These are phyloP conservation scores for Eupeodes latifasciatus DNA, from an alignment of 2,888 invertebrate species.

Conservation along the genomic window DNA sequence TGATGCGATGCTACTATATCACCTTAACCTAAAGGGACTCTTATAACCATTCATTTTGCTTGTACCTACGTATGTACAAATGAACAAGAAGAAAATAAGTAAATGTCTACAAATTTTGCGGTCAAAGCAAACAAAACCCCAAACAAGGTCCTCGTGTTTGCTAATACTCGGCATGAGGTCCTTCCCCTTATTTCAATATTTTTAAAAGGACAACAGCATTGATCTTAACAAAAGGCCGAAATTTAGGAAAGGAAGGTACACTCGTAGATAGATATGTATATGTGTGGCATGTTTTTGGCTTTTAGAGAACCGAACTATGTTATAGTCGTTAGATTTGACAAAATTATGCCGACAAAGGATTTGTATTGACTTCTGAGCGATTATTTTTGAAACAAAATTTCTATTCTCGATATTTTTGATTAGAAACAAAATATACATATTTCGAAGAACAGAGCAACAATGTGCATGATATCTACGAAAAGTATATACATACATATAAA, in stretches of 20 bases:
- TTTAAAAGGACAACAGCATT: conserved; percentile 50
- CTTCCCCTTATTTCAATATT: conserved; percentile 60
- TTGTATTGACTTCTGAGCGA: conserved; percentile 63
- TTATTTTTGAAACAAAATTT: conserved; percentile 42
- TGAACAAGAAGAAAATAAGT: conserved; percentile 27
- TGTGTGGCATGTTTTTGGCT: conserved; percentile 46
- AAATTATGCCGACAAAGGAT: conserved; percentile 67
- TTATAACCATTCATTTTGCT: conserved; percentile 36
- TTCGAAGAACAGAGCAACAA: conserved; percentile 6
- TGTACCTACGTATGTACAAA: neutral
- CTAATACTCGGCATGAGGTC: conserved; percentile 75
- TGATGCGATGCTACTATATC: conserved; percentile 29
- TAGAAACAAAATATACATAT: neutral
- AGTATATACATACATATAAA: neutral
- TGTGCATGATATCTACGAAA: neutral
- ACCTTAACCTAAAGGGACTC: conserved; percentile 21
- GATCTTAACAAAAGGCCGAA: conserved; percentile 42
- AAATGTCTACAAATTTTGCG: conserved; percentile 64
- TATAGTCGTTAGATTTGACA: conserved; percentile 13
- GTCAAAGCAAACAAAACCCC: conserved; percentile 73
- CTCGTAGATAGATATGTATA: no score
- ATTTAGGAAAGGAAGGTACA: neutral
- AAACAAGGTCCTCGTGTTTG: conserved; percentile 71
- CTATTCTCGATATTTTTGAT: conserved; percentile 18
- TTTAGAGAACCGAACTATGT: conserved; percentile 59